These are phyloP conservation scores for Pedionomus torquatus DNA, from an alignment of 2,113 vertebrate genomes.

Conservation along the genomic window DNA sequence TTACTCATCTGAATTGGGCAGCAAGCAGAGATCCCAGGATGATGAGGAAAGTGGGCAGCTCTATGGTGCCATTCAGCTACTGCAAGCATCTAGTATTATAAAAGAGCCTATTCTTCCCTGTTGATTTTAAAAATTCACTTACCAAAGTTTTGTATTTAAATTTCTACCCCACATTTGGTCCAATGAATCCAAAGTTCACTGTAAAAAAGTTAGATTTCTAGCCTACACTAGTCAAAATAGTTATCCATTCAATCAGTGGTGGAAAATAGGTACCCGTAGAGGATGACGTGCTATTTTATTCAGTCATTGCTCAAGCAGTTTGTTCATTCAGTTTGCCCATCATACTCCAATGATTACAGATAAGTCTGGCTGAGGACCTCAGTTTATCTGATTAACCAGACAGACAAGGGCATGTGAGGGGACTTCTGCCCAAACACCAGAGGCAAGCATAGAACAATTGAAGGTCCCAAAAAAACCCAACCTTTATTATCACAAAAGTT, in stretches of 20 bases:
- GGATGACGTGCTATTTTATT: accelerated
- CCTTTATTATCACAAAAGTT: neutral
- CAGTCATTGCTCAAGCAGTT: neutral
- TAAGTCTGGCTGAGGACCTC: neutral
- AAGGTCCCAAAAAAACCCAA: neutral
- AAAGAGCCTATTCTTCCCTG: neutral
- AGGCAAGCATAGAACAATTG: neutral
- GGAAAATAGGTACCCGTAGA: neutral
- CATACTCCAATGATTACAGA: neutral
- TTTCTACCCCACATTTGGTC: neutral
- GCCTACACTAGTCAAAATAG: neutral
- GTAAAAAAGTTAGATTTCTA: neutral
- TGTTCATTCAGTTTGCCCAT: neutral
- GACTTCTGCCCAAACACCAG: neutral
- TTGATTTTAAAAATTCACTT: neutral
- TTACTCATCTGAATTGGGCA: neutral
- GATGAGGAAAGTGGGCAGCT: neutral
- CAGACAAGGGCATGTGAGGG: neutral
- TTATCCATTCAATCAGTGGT: neutral
- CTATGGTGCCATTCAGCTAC: neutral
- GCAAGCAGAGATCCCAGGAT: neutral
- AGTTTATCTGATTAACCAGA: neutral
- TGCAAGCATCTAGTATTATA: neutral
- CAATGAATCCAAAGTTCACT: neutral
- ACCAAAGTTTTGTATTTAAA: neutral